Conservation (phyloP, 2,888 invertebrate genomes). For the Stomorhina lunata region DNA sequence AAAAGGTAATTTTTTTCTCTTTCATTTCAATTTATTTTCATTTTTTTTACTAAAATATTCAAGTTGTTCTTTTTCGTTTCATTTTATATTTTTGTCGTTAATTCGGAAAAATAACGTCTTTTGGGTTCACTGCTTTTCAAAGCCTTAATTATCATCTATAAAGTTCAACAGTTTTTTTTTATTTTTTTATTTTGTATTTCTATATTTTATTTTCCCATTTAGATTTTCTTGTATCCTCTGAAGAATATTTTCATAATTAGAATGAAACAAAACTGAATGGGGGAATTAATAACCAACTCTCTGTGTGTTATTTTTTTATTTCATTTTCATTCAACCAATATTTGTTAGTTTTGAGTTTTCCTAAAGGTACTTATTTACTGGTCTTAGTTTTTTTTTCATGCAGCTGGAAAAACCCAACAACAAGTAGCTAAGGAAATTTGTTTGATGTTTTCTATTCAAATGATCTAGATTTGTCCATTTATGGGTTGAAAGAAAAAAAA, state of each 20-base stretch:
- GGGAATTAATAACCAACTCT: constrained; percentile 37
- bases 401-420: constrained; percentile 9
- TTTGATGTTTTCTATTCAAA: constrained; percentile 26
- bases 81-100: constrained; percentile 44
- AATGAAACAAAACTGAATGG: constrained; percentile 27
- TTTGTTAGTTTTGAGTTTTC: constrained; percentile 26
- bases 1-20: constrained; percentile 59
- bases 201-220: neutral
- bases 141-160: constrained; percentile 63
- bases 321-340: constrained; percentile 38
- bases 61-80: constrained; percentile 25
- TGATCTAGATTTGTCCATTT: constrained; percentile 26
- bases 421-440: constrained; percentile 34
- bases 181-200: neutral
- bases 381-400: constrained; percentile 36
- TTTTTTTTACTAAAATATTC: constrained; percentile 15
- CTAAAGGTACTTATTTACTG: constrained; percentile 41
- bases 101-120: constrained; percentile 56
- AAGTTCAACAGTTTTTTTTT: constrained; percentile 59
- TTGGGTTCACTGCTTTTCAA: constrained; percentile 64
- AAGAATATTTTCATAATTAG: constrained; percentile 46
- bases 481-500: neutral
- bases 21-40: neutral
- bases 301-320: constrained; percentile 2
- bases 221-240: constrained; percentile 16